Percentiles rank a stretch among this genome's conserved stretches.
These are phyloP conservation scores for Sarcophaga carnaria DNA, from an alignment of 2,888 invertebrate genomes.

Conservation along the genomic window DNA sequence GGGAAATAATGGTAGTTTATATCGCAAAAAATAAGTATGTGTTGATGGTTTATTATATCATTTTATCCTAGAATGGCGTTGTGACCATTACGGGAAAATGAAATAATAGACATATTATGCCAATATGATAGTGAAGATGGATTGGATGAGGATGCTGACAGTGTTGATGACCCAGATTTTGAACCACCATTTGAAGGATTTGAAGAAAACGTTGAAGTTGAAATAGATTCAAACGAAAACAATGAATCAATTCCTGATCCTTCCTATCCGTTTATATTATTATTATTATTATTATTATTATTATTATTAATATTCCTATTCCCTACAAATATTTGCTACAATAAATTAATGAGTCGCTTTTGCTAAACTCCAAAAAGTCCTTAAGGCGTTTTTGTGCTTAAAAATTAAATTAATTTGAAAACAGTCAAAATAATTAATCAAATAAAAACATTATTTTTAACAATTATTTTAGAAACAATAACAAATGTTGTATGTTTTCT, in stretches of 20 bases:
- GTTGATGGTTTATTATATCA: neutral
- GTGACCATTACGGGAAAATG: neutral
- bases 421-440: too few species aligned
- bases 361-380: too few species aligned
- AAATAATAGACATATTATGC: constrained; percentile 15
- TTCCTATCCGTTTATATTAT: neutral
- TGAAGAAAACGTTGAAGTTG: constrained; percentile 11
- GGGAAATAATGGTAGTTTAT: neutral
- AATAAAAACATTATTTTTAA: too few species aligned
- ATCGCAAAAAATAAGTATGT: neutral
- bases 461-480: too few species aligned
- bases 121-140: constrained; percentile 11
- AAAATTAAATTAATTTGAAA: too few species aligned
- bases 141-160: constrained; percentile 19
- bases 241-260: neutral
- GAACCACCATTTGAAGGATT: neutral
- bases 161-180: neutral
- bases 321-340: too few species aligned
- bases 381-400: too few species aligned
- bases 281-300: too few species aligned
- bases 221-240: neutral
- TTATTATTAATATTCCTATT: too few species aligned
- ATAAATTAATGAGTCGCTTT: too few species aligned
- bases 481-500: too few species aligned
- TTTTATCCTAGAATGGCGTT: neutral